Percentiles rank a stretch among this genome's conserved stretches.
Conservation (phyloP, 2,888 invertebrate species). For the Acanthopleura granulata region DNA sequence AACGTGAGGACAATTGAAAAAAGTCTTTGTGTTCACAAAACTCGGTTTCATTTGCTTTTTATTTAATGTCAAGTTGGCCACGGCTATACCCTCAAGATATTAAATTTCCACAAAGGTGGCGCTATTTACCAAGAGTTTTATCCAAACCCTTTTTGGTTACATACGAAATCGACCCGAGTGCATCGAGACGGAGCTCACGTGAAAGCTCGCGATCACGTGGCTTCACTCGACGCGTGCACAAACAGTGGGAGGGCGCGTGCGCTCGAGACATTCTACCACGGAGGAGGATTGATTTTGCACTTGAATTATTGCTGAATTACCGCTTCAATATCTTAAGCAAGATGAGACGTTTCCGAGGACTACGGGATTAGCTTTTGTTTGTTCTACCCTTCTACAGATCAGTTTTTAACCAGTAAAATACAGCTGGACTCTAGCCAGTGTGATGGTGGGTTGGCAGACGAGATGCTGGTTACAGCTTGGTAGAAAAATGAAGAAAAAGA, state of each 20-base stretch:
- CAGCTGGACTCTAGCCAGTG: no score
- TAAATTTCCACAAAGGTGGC: neutral
- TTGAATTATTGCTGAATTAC: neutral
- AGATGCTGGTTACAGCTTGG: no score
- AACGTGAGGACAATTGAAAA: neutral
- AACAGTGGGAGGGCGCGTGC: conserved; percentile 3
- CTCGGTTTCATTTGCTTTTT: neutral
- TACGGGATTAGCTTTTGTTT: no score
- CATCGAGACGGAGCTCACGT: neutral
- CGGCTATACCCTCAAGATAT: neutral
- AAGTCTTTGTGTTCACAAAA: neutral
- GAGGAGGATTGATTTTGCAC: neutral
- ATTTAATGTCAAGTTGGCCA: neutral
- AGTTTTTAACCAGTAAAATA: no score
- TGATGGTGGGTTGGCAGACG: no score
- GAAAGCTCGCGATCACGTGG: conserved; percentile 7
- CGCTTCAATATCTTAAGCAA: neutral
- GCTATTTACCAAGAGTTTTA: neutral
- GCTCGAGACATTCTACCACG: neutral
- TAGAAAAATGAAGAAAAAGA: no score
- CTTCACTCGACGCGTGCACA: neutral
- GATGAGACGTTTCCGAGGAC: no score
- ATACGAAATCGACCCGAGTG: neutral
- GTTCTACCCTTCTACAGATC: no score
- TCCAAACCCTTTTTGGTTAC: conserved; percentile 6